A percentile compares a stretch with the other conserved stretches of the same genome.
Conservation (phyloP, 2,113 vertebrate species). For the Rafetus swinhoei region DNA sequence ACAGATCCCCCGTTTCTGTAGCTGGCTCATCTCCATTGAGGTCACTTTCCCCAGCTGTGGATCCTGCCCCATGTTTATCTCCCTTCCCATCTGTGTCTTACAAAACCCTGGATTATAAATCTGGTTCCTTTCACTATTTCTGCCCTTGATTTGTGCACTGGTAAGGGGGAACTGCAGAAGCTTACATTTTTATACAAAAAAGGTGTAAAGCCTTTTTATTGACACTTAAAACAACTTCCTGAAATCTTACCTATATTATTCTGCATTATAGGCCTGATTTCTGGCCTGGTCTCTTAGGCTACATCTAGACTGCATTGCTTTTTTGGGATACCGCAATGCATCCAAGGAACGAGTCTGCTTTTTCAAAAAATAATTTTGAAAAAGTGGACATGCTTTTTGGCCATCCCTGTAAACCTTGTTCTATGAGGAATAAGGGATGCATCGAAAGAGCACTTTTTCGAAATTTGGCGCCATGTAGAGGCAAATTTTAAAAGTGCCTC, state of each 20-base stretch:
- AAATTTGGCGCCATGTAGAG: too few species aligned
- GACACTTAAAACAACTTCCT: neutral
- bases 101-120: neutral
- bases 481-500: too few species aligned
- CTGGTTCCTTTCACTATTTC: neutral
- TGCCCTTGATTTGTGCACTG: neutral
- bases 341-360: too few species aligned
- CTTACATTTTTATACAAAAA: neutral
- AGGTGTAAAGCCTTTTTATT: neutral
- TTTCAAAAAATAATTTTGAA: too few species aligned
- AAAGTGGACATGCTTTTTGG: too few species aligned
- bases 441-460: too few species aligned
- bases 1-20: neutral
- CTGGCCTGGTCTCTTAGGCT: neutral
- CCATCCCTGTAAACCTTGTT: too few species aligned
- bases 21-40: neutral
- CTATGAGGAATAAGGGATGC: too few species aligned
- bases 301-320: too few species aligned
- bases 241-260: neutral
- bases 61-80: accelerated
- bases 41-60: neutral
- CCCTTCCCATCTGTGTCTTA: neutral
- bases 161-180: neutral
- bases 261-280: neutral
- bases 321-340: too few species aligned